Evolutionary conservation across 2,888 invertebrate genomes (phyloP).

Genomic region (Drosophila colorata): DNA sequence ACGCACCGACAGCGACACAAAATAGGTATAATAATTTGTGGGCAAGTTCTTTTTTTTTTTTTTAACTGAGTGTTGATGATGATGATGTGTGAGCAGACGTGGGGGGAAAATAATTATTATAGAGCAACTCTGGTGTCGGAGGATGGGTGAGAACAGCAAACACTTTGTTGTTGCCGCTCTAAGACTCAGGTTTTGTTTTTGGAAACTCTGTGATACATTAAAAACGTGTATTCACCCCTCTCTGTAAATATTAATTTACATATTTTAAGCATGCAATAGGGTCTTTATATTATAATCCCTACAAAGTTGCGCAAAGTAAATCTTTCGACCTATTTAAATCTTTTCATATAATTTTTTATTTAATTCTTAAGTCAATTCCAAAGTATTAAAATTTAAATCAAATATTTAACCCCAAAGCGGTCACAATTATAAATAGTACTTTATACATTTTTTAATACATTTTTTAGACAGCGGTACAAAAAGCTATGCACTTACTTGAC

Average conservation of each 20-base stretch:
- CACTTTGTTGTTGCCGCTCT: slow-evolving; percentile 44
- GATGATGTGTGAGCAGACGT: slow-evolving; percentile 24
- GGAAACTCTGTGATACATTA: too few species aligned
- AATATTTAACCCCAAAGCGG: slow-evolving; percentile 14
- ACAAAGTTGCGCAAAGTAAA: neutral
- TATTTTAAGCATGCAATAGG: too few species aligned
- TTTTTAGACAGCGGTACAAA: neutral
- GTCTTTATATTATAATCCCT: neutral
- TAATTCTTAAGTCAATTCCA: too few species aligned
- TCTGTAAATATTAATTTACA: neutral
- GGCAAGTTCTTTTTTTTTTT: slow-evolving; percentile 23
- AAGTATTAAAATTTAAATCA: neutral
- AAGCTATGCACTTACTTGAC: slow-evolving; percentile 20
- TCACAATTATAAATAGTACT: slow-evolving; percentile 4
- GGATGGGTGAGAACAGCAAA: slow-evolving; percentile 21
- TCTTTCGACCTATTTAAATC: slow-evolving; percentile 2
- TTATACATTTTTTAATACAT: slow-evolving; percentile 5
- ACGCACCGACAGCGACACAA: slow-evolving; percentile 47
- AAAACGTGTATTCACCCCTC: too few species aligned
- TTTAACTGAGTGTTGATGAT: slow-evolving; percentile 26
- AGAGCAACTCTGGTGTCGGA: slow-evolving; percentile 12
- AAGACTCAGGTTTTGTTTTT: neutral
- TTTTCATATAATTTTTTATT: too few species aligned
- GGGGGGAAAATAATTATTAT: slow-evolving; percentile 44
- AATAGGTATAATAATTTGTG: slow-evolving; percentile 61